These are phyloP conservation scores for Arion vulgaris DNA, from an alignment of 1,140 invertebrate species.

Conservation along the genomic window DNA sequence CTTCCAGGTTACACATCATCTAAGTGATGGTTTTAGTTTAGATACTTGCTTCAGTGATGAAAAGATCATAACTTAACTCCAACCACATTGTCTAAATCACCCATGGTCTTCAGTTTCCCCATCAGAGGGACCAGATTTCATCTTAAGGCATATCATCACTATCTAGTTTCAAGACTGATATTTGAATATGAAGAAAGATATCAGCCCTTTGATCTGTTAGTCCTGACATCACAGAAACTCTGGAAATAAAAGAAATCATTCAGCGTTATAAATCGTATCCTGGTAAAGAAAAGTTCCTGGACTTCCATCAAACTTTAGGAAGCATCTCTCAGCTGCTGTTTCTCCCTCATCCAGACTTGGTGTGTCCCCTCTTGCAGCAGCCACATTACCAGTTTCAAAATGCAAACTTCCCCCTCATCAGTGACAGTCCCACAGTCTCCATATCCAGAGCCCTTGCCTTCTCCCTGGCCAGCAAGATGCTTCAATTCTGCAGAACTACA, in stretches of 20 bases:
- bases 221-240: too few species aligned
- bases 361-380: not conserved
- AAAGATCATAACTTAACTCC: not conserved
- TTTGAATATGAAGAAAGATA: not conserved
- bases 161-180: not conserved
- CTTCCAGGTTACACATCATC: not conserved
- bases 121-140: too few species aligned
- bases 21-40: not conserved
- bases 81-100: not conserved
- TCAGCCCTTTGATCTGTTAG: not conserved
- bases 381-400: not conserved
- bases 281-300: not conserved
- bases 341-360: not conserved
- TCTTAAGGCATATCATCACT: too few species aligned
- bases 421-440: slow-evolving; percentile 25
- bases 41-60: not conserved
- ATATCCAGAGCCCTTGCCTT: slow-evolving; percentile 8
- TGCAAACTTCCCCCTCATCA: not conserved
- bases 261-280: slow-evolving; percentile 6
- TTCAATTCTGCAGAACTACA: too few species aligned
- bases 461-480: too few species aligned
- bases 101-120: too few species aligned
- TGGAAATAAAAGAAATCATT: not conserved
- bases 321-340: not conserved
- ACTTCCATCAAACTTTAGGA: not conserved